Conservation (phyloP, 2,888 invertebrate genomes). For the Clusia tigrina region DNA sequence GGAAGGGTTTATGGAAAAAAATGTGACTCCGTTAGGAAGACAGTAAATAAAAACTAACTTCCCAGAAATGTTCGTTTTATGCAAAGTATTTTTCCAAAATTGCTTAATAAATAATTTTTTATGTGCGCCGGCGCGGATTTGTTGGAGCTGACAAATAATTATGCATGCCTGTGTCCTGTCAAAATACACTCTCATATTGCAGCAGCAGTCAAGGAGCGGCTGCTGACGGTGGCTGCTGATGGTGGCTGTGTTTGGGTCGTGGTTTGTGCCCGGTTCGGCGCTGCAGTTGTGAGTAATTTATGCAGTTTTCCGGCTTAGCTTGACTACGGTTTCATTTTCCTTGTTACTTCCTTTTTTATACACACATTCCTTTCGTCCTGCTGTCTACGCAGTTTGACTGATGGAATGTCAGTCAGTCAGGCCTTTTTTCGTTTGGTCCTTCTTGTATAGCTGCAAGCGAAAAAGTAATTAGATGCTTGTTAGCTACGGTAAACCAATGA, state of each 20-base stretch:
- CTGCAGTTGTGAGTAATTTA: conserved; percentile 34
- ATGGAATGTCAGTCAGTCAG: conserved; percentile 15
- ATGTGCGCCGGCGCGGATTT: background rate
- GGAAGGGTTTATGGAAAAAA: background rate
- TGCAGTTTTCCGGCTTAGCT: conserved; percentile 39
- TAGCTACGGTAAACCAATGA: conserved; percentile 52
- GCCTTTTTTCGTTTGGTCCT: too few relatives aligned
- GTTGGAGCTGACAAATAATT: conserved; percentile 3
- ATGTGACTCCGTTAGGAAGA: background rate
- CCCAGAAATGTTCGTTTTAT: background rate
- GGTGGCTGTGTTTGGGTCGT: conserved; percentile 3
- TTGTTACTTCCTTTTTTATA: background rate
- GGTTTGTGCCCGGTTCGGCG: background rate
- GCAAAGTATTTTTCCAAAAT: background rate
- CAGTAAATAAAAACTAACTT: background rate
- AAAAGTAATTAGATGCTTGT: conserved; percentile 57
- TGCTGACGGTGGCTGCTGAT: background rate
- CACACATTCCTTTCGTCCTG: background rate
- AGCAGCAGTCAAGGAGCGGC: background rate
- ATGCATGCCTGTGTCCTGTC: conserved; percentile 10
- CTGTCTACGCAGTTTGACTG: conserved; percentile 13
- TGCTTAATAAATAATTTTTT: background rate
- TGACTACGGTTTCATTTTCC: conserved; percentile 30
- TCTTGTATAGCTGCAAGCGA: background rate
- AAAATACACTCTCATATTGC: background rate